Evolutionary conservation across 1,140 invertebrate genomes (phyloP), one percentile per base, ranked within the genome.

Genomic region (Metopolophium dirhodum): DNA sequence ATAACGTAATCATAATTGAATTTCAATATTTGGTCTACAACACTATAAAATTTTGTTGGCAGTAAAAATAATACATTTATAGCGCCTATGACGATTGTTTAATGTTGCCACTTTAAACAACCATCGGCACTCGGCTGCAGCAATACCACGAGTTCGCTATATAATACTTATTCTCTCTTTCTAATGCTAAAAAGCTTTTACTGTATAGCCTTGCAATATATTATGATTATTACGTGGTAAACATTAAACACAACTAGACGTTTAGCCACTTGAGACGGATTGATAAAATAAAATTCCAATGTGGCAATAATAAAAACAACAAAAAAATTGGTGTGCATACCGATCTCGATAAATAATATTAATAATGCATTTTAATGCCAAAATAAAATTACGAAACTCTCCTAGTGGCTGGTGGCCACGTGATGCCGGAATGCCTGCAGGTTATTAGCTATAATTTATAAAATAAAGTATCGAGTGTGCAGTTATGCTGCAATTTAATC

Each of bases 131-230:
- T 68, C 30, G 4, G 61, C n/a, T 68, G 22, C 11, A 8, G 77
- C 37, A 82, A 57, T 37, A 37, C 54, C 26, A 30, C 26, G 54
- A 41, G 68, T 35, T 77, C 20, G 77, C 77, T 20, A 14, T 20
- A 82, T 82, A 82, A 82, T n/a, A 37, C 3, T 37, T 35, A 18
- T 77, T 22, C 18, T 82, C 35, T 82, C 35, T 82, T 37, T 83
- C 22, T 83, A 37, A 83, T 83, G 22, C 22, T 83, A 83, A 83
- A 37, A 83, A 83, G 77, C 35, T 83, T 83, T 83, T 83, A 83
- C 77, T 37, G 35, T 37, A 37, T 37, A 83, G 7, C 20, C 77
- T 83, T 37, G 20, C 35, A 9, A 83, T 37, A 83, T 37, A 83
- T 37, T 9, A 83, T 41, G n/a, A 37, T 83, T 83, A 83, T 83